Conservation (phyloP, 2,797 vertebrate genomes). For the Glyptemys insculpta region DNA sequence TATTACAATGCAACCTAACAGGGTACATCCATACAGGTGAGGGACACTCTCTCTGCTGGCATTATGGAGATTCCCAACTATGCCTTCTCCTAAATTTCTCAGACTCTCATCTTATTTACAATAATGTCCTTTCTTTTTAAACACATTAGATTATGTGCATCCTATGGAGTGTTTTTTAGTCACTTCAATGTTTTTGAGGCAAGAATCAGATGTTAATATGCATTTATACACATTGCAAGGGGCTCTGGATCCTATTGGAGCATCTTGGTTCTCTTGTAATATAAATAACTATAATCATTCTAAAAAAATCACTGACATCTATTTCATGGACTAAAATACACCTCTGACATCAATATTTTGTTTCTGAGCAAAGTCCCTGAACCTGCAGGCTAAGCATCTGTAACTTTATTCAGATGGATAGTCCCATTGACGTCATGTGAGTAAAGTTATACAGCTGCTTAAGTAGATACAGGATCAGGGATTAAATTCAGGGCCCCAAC, state of each 20-base stretch:
- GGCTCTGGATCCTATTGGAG: neutral
- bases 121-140: neutral
- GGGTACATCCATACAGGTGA: neutral
- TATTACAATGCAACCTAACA: neutral
- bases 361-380: neutral
- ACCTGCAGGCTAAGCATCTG: neutral
- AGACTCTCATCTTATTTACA: neutral
- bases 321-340: neutral
- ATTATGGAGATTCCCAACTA: neutral
- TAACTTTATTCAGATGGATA: neutral
- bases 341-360: neutral
- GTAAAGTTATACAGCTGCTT: neutral
- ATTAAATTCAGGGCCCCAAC: neutral
- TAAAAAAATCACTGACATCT: neutral
- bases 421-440: neutral
- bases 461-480: neutral
- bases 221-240: neutral
- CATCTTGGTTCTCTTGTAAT: neutral
- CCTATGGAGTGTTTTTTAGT: neutral
- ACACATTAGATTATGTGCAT: neutral
- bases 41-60: neutral
- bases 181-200: neutral
- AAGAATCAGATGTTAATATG: neutral
- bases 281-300: neutral
- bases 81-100: rapidly evolving